These are phyloP conservation scores for Channa argus DNA, from an alignment of 2,113 vertebrate species.

Conservation along the genomic window DNA sequence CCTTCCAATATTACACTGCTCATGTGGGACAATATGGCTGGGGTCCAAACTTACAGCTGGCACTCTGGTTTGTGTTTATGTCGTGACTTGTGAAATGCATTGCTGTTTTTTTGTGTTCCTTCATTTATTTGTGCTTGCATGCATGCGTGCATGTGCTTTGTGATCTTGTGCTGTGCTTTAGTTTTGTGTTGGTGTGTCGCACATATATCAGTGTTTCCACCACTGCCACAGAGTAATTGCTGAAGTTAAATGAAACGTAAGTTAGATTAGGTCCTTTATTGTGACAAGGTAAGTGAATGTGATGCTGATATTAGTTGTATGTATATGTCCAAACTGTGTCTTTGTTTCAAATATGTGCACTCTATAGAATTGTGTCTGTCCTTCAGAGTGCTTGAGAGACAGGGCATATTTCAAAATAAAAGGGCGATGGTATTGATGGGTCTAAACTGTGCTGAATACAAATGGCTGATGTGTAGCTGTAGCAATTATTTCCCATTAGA, in stretches of 20 bases:
- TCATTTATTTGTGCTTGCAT: slow-evolving; percentile 25
- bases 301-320: no score
- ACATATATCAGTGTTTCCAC: slow-evolving; percentile 48
- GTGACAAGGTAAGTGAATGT: slow-evolving; percentile 62
- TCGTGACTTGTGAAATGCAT: slow-evolving; percentile 55
- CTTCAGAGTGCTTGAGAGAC: slow-evolving; percentile 14
- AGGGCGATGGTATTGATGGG: slow-evolving; percentile 14
- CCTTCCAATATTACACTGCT: slow-evolving; percentile 34
- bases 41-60: slow-evolving; percentile 47
- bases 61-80: slow-evolving; percentile 41
- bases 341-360: slow-evolving; percentile 28
- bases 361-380: slow-evolving; percentile 23
- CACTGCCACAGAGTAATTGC: neutral
- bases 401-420: slow-evolving; percentile 30
- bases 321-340: neutral
- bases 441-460: slow-evolving; percentile 42
- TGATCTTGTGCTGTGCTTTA: slow-evolving; percentile 54
- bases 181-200: slow-evolving; percentile 29
- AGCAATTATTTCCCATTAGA: slow-evolving; percentile 51
- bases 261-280: slow-evolving; percentile 10
- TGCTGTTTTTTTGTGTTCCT: slow-evolving; percentile 34
- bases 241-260: slow-evolving; percentile 30
- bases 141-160: slow-evolving; percentile 24
- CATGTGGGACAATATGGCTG: slow-evolving; percentile 75
- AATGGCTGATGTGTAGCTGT: slow-evolving; percentile 49